A percentile compares a stretch with the other conserved stretches of the same genome.
Conservation (phyloP, 1,140 invertebrate genomes). For the Bombus consobrinus region DNA sequence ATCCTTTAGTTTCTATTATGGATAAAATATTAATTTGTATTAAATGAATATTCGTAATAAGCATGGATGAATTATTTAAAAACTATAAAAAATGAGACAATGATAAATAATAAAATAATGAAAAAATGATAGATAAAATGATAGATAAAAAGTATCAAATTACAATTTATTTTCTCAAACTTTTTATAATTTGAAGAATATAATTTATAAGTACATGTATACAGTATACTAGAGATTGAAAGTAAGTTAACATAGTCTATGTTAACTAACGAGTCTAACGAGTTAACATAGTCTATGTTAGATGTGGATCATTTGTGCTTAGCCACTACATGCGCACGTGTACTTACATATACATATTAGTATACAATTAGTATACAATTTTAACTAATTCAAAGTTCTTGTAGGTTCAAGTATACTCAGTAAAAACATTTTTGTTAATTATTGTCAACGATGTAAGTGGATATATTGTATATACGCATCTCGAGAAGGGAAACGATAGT, state of each 20-base stretch:
- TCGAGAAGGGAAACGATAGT: background rate
- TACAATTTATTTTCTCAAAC: background rate
- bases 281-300: background rate
- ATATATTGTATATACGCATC: background rate
- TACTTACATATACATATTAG: background rate
- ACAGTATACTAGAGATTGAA: background rate
- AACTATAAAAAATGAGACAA: background rate
- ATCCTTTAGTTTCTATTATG: constrained; percentile 26
- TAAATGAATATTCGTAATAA: background rate
- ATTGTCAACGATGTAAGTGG: background rate
- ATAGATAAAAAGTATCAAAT: background rate
- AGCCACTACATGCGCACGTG: background rate
- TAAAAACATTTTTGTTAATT: background rate
- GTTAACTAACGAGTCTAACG: no score
- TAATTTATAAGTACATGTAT: no score
- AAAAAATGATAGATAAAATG: background rate
- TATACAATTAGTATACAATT: background rate
- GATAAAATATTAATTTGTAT: background rate
- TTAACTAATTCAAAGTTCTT: background rate
- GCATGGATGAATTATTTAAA: background rate
- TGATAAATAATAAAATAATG: no score
- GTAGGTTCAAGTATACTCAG: background rate
- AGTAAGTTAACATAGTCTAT: background rate
- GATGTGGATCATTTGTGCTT: background rate
- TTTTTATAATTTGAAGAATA: background rate